Conservation (phyloP, 2,888 invertebrate species). For the Andricus curvator region DNA sequence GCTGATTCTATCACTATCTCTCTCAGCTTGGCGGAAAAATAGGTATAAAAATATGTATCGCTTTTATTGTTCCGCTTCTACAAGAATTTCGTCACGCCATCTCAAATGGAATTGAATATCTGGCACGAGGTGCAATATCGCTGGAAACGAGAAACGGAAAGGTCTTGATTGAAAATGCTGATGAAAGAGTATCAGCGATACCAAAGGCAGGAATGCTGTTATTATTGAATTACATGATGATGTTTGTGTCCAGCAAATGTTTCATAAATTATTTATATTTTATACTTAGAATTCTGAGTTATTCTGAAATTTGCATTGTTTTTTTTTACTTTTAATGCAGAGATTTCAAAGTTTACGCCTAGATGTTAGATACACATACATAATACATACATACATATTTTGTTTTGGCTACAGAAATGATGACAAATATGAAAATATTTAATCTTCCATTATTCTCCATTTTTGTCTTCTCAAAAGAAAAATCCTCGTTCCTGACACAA, state of each 20-base stretch:
- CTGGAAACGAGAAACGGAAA: not conserved
- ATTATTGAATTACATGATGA: not conserved
- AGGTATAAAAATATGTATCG: not conserved
- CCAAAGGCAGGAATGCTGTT: not conserved
- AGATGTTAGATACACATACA: too few relatives aligned
- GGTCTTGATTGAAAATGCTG: conserved; percentile 7
- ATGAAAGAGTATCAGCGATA: not conserved
- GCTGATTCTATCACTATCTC: not conserved
- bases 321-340: too few relatives aligned
- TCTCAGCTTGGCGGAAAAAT: not conserved
- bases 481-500: too few relatives aligned
- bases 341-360: too few relatives aligned
- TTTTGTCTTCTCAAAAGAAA: too few relatives aligned
- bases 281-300: not conserved
- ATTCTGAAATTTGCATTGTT: not conserved
- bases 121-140: conserved; percentile 2
- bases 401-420: too few relatives aligned
- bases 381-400: too few relatives aligned
- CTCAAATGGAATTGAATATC: not conserved
- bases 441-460: too few relatives aligned
- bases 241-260: not conserved
- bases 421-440: too few relatives aligned
- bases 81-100: conserved; percentile 25
- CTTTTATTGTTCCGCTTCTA: conserved; percentile 12
- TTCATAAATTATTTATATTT: conserved; percentile 7